Conservation (phyloP, 2,888 invertebrate species). For the Galeruca laticollis region DNA sequence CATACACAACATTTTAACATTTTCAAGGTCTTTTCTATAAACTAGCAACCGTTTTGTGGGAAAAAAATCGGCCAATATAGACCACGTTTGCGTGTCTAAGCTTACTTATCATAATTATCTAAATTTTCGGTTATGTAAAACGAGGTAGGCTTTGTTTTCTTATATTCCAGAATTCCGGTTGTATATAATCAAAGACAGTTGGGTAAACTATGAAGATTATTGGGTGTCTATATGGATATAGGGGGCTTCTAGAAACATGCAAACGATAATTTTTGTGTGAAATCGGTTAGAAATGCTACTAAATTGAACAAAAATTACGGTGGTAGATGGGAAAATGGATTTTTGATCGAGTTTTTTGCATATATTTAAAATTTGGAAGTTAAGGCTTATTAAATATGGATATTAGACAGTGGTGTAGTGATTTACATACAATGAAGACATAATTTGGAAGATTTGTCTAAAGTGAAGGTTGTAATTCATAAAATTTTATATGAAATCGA, state of each 20-base stretch:
- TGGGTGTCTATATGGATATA: constrained; percentile 12
- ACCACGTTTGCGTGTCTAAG: constrained; percentile 4
- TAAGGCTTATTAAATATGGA: too few species aligned
- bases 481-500: too few species aligned
- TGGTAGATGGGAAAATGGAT: not conserved
- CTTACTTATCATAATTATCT: not conserved
- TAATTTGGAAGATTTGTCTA: too few species aligned
- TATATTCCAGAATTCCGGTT: constrained; percentile 3
- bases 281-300: constrained; percentile 4
- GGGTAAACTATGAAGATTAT: constrained; percentile 13
- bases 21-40: constrained; percentile 5
- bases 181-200: constrained; percentile 8
- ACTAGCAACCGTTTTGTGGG: constrained; percentile 8
- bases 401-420: too few species aligned
- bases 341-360: not conserved
- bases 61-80: constrained; percentile 11
- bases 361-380: not conserved
- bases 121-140: constrained; percentile 14
- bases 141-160: constrained; percentile 2
- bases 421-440: too few species aligned
- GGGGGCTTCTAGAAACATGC: not conserved
- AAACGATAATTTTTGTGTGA: constrained; percentile 8
- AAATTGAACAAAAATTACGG: not conserved
- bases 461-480: too few species aligned
- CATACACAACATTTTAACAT: not conserved